phyloP scores from a whole-genome alignment of 2,888 invertebrate genomes.

The Mechanitis messenoides region DNA sequence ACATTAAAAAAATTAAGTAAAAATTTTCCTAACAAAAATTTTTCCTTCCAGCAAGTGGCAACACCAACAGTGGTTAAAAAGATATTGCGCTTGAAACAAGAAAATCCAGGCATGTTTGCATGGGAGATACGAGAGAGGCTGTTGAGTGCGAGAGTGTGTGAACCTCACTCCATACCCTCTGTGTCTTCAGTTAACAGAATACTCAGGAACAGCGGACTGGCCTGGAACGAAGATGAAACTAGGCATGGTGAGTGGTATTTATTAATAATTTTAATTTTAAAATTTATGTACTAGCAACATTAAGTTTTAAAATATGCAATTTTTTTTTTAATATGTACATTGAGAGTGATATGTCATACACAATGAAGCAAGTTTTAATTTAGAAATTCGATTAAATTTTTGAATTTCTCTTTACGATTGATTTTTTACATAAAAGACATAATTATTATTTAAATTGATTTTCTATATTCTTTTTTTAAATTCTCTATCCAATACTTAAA shows the following conservation, averaged over 20 bases:
- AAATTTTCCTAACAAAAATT: conserved; percentile 9
- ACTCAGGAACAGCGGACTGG: conserved; percentile 87
- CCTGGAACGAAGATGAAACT: conserved; percentile 82
- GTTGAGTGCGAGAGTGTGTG: conserved; percentile 92
- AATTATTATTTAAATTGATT: neutral
- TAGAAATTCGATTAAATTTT: no score
- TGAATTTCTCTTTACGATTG: no score
- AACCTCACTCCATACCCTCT: conserved; percentile 92
- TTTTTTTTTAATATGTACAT: no score
- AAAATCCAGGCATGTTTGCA: conserved; percentile 97
- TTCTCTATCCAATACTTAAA: no score
- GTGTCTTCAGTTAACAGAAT: conserved; percentile 97
- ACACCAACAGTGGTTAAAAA: conserved; percentile 97
- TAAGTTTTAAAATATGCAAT: no score
- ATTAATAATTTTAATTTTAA: neutral
- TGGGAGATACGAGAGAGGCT: conserved; percentile 97
- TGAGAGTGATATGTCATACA: no score
- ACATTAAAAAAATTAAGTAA: neutral
- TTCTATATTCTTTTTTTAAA: neutral
- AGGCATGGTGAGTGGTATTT: conserved; percentile 49
- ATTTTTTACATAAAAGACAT: neutral
- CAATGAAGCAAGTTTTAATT: no score
- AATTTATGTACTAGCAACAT: neutral
- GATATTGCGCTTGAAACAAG: conserved; percentile 94
- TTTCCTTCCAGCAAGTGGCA: conserved; percentile 90